Evolutionary conservation across 2,113 vertebrate genomes (phyloP).

Genomic region (Saguinus midas): DNA sequence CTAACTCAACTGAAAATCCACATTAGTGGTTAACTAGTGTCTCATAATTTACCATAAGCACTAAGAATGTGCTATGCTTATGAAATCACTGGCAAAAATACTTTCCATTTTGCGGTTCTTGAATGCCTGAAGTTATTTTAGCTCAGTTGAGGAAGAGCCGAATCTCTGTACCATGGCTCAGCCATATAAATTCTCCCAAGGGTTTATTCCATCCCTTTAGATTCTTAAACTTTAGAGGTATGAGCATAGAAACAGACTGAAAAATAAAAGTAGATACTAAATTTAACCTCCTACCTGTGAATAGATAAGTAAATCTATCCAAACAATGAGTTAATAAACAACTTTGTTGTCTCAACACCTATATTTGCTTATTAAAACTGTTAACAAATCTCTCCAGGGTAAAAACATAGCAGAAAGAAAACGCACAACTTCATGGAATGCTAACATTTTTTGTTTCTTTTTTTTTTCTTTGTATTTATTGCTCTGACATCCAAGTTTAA

Average conservation of each 20-base stretch:
- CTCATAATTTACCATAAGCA: neutral
- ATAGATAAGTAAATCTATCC: neutral
- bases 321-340: neutral
- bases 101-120: neutral
- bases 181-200: fast-evolving
- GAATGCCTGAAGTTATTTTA: neutral
- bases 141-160: neutral
- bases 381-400: neutral
- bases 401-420: neutral
- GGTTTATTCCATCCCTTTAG: neutral
- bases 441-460: neutral
- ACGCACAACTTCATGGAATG: neutral
- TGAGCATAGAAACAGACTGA: neutral
- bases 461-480: neutral
- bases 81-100: neutral
- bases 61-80: neutral
- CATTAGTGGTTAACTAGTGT: neutral
- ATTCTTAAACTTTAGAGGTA: neutral
- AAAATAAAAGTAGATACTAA: neutral
- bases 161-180: neutral
- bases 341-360: neutral
- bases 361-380: neutral
- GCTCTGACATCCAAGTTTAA: neutral
- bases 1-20: neutral
- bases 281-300: neutral